phyloP scores from a whole-genome alignment of 2,888 invertebrate species.

The Folsomia manolachei region DNA sequence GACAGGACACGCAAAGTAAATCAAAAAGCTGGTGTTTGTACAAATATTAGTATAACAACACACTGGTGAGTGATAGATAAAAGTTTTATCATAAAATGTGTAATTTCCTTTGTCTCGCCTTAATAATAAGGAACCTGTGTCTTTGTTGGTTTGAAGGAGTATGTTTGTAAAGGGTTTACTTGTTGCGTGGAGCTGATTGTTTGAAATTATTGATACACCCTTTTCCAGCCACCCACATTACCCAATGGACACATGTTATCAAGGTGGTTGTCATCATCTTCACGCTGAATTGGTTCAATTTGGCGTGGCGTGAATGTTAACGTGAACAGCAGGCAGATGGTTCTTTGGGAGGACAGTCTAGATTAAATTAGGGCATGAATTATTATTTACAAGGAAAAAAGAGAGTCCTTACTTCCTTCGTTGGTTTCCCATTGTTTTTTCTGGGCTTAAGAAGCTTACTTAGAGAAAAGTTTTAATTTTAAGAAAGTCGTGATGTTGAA shows the following conservation, averaged over 20 bases:
- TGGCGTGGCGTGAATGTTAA: too few species aligned
- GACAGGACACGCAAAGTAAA: background rate
- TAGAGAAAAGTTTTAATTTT: background rate
- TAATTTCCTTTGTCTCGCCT: background rate
- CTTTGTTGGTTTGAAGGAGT: background rate
- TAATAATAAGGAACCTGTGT: background rate
- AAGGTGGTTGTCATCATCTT: background rate
- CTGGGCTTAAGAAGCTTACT: background rate
- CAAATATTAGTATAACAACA: background rate
- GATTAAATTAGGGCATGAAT: background rate
- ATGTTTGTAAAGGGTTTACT: background rate
- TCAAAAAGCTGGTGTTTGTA: background rate
- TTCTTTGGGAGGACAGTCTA: background rate
- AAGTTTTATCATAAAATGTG: background rate
- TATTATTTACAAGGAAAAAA: too few species aligned
- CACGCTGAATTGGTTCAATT: background rate
- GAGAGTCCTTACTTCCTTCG: background rate
- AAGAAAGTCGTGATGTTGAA: background rate
- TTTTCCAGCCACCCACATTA: background rate
- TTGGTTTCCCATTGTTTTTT: too few species aligned
- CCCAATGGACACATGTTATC: background rate
- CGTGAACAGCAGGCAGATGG: background rate
- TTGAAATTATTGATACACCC: background rate
- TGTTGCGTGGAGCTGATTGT: background rate
- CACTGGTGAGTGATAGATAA: too few species aligned